Evolutionary conservation across 2,888 invertebrate species (phyloP).

Genomic region (Dryadula phaetusa): DNA sequence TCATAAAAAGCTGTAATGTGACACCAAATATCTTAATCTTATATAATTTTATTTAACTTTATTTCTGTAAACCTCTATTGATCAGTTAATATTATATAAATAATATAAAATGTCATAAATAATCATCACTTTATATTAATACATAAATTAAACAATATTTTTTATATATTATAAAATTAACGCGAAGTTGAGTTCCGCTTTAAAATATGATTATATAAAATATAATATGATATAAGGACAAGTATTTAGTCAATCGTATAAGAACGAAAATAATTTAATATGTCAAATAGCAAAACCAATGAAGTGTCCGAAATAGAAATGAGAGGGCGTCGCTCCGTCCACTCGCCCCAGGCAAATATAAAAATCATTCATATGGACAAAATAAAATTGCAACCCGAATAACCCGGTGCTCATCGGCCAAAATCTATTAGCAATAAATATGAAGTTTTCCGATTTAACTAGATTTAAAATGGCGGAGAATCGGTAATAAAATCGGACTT

Average conservation of each 20-base stretch:
- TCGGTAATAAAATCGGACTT: slow-evolving; percentile 67
- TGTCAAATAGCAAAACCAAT: slow-evolving; percentile 61
- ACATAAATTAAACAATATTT: too few species aligned
- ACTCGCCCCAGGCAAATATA: slow-evolving; percentile 75
- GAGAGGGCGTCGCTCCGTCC: slow-evolving; percentile 61
- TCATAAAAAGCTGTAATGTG: too few species aligned
- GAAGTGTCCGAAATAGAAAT: slow-evolving; percentile 71
- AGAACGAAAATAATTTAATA: slow-evolving; percentile 34
- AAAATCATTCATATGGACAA: slow-evolving; percentile 84
- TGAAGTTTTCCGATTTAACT: slow-evolving; percentile 83
- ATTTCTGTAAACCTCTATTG: too few species aligned
- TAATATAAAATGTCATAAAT: too few species aligned
- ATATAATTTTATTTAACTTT: too few species aligned
- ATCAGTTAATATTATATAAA: too few species aligned
- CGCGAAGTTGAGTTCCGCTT: too few species aligned
- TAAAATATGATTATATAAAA: too few species aligned
- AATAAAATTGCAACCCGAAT: slow-evolving; percentile 84
- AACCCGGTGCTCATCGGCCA: slow-evolving; percentile 80
- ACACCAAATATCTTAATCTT: too few species aligned
- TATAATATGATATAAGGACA: too few species aligned
- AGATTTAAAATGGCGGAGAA: slow-evolving; percentile 74
- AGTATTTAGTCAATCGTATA: background rate
- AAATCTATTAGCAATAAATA: slow-evolving; percentile 85
- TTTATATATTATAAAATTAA: too few species aligned
- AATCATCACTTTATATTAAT: too few species aligned